These are phyloP conservation scores for Lordiphosa mommai DNA, from an alignment of 1,140 invertebrate genomes.

Conservation along the genomic window DNA sequence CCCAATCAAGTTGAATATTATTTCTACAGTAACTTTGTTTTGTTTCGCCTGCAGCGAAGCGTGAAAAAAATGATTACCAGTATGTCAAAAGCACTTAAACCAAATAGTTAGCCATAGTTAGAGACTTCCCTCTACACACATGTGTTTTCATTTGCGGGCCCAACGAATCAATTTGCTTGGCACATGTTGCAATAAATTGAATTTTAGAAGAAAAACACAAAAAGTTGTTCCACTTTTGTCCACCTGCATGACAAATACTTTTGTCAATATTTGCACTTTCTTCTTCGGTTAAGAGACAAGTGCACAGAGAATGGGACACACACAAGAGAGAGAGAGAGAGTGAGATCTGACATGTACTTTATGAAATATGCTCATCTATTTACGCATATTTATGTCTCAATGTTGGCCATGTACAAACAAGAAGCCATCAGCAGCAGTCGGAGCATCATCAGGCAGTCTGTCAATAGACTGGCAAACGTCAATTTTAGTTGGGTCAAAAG, in stretches of 20 bases:
- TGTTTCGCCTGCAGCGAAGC: slow-evolving; percentile 38
- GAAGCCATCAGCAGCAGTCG: slow-evolving; percentile 37
- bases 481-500: slow-evolving; percentile 56
- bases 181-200: slow-evolving; percentile 25
- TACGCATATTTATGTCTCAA: slow-evolving; percentile 70
- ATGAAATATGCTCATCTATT: slow-evolving; percentile 44
- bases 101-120: slow-evolving; percentile 4
- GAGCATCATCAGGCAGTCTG: slow-evolving; percentile 41
- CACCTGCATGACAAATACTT: slow-evolving; percentile 38
- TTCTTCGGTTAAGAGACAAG: slow-evolving; percentile 15
- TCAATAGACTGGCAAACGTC: slow-evolving; percentile 64
- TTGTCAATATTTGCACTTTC: slow-evolving; percentile 68
- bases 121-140: not conserved
- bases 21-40: slow-evolving; percentile 11
- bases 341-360: not conserved
- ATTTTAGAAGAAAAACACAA: slow-evolving; percentile 6
- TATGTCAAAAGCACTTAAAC: slow-evolving; percentile 28
- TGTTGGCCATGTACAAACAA: slow-evolving; percentile 66
- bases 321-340: not conserved
- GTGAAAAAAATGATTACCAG: slow-evolving; percentile 54
- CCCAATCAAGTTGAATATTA: slow-evolving; percentile 9
- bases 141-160: not conserved
- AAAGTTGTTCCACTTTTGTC: slow-evolving; percentile 33
- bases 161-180: slow-evolving; percentile 53
- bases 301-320: not conserved